Evolutionary conservation across 2,888 invertebrate genomes (phyloP).

Genomic region (Polia nebulosa): DNA sequence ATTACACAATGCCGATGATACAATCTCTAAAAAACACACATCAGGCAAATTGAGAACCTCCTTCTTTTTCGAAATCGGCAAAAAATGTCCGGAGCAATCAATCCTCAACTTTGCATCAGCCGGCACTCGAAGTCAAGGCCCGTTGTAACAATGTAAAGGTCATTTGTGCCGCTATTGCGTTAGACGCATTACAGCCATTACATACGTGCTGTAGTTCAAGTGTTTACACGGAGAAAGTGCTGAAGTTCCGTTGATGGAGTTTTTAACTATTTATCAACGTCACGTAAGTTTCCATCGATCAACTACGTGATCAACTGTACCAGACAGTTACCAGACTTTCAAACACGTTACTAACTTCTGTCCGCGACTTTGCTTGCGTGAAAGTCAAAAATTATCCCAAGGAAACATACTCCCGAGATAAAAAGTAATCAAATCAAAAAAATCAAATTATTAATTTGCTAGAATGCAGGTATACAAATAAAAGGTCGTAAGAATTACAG

Average conservation of each 20-base stretch:
- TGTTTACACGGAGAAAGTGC: slow-evolving; percentile 24
- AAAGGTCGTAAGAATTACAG: too few species aligned
- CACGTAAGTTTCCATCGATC: slow-evolving; percentile 2
- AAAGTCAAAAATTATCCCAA: too few species aligned
- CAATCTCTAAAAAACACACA: too few species aligned
- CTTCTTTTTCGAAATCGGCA: slow-evolving; percentile 6
- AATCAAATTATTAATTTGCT: too few species aligned
- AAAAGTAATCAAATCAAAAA: too few species aligned
- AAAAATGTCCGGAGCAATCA: slow-evolving; percentile 14
- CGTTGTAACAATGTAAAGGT: slow-evolving; percentile 18
- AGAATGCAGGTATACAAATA: too few species aligned
- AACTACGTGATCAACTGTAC: not conserved
- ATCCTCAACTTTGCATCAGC: slow-evolving; percentile 50
- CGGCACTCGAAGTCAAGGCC: slow-evolving; percentile 38
- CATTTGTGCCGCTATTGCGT: slow-evolving; percentile 22
- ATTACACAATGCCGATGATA: not conserved
- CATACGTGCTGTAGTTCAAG: slow-evolving; percentile 9
- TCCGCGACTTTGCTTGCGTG: too few species aligned
- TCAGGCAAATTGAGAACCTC: not conserved
- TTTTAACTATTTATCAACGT: slow-evolving; percentile 12
- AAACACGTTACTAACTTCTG: too few species aligned
- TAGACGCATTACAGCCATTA: slow-evolving; percentile 6
- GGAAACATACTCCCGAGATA: too few species aligned
- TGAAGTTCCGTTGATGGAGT: slow-evolving; percentile 12
- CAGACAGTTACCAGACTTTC: not conserved